Conservation (phyloP, 2,797 vertebrate species). For the Acestrorhynchus altus region DNA sequence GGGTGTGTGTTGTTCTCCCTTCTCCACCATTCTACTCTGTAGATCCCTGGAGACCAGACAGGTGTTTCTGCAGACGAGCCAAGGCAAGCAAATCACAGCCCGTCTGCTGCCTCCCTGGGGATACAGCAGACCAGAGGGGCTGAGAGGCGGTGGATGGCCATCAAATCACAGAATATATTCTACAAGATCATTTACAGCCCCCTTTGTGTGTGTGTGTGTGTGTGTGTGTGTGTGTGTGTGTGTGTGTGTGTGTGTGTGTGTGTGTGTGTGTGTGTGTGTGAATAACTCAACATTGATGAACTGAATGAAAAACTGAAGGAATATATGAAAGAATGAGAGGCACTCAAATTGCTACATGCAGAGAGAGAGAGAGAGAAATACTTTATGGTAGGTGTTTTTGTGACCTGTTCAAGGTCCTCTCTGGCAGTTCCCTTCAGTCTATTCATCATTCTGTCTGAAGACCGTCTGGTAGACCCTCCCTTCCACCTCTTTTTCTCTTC, state of each 20-base stretch:
- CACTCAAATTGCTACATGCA: background rate
- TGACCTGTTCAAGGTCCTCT: constrained; percentile 7
- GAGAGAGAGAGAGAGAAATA: background rate
- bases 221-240: constrained; percentile 2
- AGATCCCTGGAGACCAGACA: constrained; percentile 92
- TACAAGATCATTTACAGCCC: background rate
- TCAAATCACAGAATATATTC: constrained; percentile 50
- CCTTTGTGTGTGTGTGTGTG: constrained; percentile 16
- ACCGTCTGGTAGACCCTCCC: background rate
- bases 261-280: background rate
- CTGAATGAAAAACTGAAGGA: background rate
- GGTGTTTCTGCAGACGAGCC: constrained; percentile 99
- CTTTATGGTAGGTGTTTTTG: constrained; percentile 11
- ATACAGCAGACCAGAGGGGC: constrained; percentile 69
- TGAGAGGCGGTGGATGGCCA: constrained; percentile 66
- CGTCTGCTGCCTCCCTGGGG: constrained; percentile 98
- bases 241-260: background rate
- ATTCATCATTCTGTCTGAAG: constrained; percentile 15
- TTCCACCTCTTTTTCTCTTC: background rate
- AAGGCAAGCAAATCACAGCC: constrained; percentile 99
- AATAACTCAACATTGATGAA: constrained; percentile 1
- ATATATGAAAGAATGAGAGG: background rate
- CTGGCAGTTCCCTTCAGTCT: background rate
- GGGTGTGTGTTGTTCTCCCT: constrained; percentile 61
- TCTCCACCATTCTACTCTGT: constrained; percentile 50